Conservation (phyloP, 2,113 vertebrate species). For the Odontophorus gujanensis region DNA sequence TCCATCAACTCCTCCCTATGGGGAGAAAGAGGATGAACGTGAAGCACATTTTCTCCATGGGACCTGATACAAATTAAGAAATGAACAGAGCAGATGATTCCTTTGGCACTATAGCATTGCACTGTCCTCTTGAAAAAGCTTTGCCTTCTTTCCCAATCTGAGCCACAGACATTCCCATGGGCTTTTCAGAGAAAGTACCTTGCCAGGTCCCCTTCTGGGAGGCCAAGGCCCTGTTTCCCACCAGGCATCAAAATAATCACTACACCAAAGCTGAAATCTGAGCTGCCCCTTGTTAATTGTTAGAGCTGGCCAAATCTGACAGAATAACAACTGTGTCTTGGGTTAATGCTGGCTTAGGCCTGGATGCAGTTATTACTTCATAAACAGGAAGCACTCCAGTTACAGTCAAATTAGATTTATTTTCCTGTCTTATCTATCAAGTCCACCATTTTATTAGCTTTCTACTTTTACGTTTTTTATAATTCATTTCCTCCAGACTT, state of each 20-base stretch:
- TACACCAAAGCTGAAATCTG: conserved; percentile 47
- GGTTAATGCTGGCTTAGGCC: conserved; percentile 38
- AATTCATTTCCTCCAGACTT: conserved; percentile 30
- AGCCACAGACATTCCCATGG: background rate
- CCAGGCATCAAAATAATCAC: conserved; percentile 41
- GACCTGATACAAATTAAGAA: background rate
- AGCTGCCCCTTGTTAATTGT: conserved; percentile 48
- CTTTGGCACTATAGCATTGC: background rate
- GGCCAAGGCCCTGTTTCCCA: background rate
- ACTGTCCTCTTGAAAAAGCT: background rate
- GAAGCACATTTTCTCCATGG: background rate
- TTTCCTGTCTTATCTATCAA: conserved; percentile 49
- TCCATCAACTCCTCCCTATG: background rate
- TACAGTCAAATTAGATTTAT: conserved; percentile 62
- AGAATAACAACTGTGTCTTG: conserved; percentile 25
- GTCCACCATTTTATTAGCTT: conserved; percentile 32
- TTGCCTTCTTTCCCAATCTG: background rate
- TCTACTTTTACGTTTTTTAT: conserved; percentile 25
- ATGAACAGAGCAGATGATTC: background rate
- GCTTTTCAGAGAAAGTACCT: background rate
- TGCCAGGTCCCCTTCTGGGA: background rate
- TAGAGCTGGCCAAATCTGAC: conserved; percentile 27
- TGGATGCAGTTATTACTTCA: background rate
- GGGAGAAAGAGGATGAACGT: background rate
- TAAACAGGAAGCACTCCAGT: conserved; percentile 51